Percentiles rank a stretch among this genome's conserved stretches.
These are phyloP conservation scores for Cheirogaleus major DNA, from an alignment of 2,797 vertebrate genomes.

Conservation along the genomic window DNA sequence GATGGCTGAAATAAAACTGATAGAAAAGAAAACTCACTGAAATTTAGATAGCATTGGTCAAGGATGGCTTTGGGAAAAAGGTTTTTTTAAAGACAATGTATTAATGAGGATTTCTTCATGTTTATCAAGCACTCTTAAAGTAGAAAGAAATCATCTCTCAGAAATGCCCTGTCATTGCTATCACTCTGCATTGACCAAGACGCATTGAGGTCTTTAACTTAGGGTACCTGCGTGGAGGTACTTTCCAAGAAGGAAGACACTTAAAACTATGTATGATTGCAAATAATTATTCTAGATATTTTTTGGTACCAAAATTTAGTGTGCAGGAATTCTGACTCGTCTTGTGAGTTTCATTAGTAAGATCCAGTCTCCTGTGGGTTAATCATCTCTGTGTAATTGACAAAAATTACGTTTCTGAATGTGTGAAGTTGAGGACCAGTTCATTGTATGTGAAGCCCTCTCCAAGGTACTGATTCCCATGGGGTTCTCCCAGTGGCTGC, in stretches of 20 bases:
- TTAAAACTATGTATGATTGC: not conserved
- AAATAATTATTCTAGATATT: not conserved
- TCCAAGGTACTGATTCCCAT: slow-evolving; percentile 61
- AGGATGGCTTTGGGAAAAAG: not conserved
- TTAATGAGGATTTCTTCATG: not conserved
- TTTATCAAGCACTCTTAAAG: not conserved
- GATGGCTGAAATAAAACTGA: not conserved
- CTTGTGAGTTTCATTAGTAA: slow-evolving; percentile 41
- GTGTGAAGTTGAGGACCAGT: not conserved
- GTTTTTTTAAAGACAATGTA: not conserved
- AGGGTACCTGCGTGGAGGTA: not conserved
- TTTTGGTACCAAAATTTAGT: not conserved
- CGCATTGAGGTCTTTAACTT: not conserved
- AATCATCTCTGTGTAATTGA: not conserved
- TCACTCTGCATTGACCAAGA: not conserved
- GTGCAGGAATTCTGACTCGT: not conserved
- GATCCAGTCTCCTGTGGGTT: not conserved
- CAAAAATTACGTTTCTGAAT: slow-evolving; percentile 7
- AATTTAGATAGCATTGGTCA: not conserved
- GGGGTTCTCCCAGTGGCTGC: not conserved
- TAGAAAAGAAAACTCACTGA: not conserved
- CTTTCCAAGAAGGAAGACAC: not conserved
- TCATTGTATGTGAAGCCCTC: not conserved
- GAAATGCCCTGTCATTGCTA: not conserved
- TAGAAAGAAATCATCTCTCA: not conserved